These are phyloP conservation scores for Tanytarsus gracilentus DNA, from an alignment of 2,888 invertebrate genomes.

Conservation along the genomic window DNA sequence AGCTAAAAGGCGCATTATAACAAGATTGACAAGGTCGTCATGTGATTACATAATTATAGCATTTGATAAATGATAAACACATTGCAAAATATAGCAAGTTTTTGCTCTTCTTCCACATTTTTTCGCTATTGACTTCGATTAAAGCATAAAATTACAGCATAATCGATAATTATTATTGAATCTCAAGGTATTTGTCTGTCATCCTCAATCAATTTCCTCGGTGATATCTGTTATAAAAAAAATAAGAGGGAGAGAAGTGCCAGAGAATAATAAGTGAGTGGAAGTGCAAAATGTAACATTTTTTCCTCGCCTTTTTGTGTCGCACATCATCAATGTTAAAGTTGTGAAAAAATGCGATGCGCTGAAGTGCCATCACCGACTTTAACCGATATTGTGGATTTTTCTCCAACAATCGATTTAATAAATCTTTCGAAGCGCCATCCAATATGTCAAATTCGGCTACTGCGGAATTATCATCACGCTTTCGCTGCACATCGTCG, in stretches of 20 bases:
- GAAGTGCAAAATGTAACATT: background rate
- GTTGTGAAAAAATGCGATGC: slow-evolving; percentile 38
- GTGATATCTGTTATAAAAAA: slow-evolving; percentile 13
- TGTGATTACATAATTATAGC: slow-evolving; percentile 6
- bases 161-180: background rate
- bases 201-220: slow-evolving; percentile 22
- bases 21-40: no score
- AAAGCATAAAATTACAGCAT: slow-evolving; percentile 1
- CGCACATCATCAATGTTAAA: slow-evolving; percentile 34
- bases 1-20: no score
- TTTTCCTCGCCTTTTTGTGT: slow-evolving; percentile 32
- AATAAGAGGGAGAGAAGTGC: no score
- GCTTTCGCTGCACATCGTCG: slow-evolving; percentile 8
- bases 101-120: background rate
- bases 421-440: slow-evolving; percentile 36
- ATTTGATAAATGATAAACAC: slow-evolving; percentile 6
- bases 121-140: background rate
- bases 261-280: background rate
- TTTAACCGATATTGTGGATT: slow-evolving; percentile 37
- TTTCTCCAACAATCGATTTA: slow-evolving; percentile 35
- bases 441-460: slow-evolving; percentile 32
- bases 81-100: background rate
- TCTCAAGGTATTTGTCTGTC: slow-evolving; percentile 9
- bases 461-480: no score
- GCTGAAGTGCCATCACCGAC: slow-evolving; percentile 37